Evolutionary conservation across 2,113 vertebrate genomes (phyloP).

Genomic region (Hippocampus comes): DNA sequence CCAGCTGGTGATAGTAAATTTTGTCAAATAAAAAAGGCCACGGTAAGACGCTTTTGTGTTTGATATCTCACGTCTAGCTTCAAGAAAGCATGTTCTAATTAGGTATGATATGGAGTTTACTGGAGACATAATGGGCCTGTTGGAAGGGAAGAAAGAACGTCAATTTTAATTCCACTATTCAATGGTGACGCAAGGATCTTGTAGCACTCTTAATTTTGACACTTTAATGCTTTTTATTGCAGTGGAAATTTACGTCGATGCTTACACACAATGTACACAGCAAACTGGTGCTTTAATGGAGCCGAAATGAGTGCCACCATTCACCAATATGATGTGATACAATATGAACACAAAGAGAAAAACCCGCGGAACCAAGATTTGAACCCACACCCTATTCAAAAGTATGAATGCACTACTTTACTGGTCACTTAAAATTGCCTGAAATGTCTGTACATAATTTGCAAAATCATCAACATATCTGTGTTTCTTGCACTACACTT

Average conservation of each 20-base stretch:
- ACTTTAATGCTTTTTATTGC: background rate
- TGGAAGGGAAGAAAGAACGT: background rate
- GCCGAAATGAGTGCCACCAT: background rate
- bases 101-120: background rate
- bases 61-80: background rate
- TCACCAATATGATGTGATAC: background rate
- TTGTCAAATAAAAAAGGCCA: background rate
- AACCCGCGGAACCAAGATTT: no score
- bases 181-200: conserved; percentile 21
- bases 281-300: background rate
- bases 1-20: background rate
- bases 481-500: no score
- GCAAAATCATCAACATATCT: no score
- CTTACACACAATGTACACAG: background rate
- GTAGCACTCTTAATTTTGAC: background rate
- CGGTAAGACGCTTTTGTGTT: background rate
- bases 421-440: no score
- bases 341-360: no score
- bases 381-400: no score
- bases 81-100: background rate
- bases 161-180: conserved; percentile 32
- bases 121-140: background rate
- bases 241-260: background rate
- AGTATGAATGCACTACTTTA: no score
- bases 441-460: no score